phyloP scores from a whole-genome alignment of 2,888 invertebrate genomes.

The Bombyx huttoni region DNA sequence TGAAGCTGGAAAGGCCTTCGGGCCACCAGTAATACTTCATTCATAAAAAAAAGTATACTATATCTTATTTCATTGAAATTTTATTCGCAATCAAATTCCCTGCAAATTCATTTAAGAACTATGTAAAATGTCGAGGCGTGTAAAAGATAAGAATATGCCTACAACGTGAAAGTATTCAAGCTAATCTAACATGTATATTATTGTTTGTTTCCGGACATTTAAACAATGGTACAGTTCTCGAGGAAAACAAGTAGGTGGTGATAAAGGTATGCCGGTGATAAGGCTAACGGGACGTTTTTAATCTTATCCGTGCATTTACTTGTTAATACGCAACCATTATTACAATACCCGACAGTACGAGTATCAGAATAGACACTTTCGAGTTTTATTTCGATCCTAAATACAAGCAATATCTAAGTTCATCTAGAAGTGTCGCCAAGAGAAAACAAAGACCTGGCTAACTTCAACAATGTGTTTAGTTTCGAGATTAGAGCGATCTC shows the following conservation, averaged over 20 bases:
- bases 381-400: conserved; percentile 2
- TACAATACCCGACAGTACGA: conserved; percentile 5
- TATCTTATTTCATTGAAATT: too few relatives aligned
- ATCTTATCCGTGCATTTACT: conserved; percentile 25
- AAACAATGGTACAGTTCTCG: conserved; percentile 10
- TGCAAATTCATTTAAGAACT: conserved; percentile 8
- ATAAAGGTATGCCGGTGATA: conserved; percentile 17
- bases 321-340: conserved; percentile 13
- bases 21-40: too few relatives aligned
- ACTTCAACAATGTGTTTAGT: conserved; percentile 68
- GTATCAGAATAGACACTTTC: background rate
- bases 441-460: conserved; percentile 56
- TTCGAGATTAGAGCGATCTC: conserved; percentile 67
- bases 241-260: conserved; percentile 11
- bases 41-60: too few relatives aligned
- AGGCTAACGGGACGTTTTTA: conserved; percentile 20
- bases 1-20: too few relatives aligned
- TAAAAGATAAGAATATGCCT: conserved; percentile 3
- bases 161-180: conserved; percentile 3
- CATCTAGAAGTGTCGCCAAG: conserved; percentile 2
- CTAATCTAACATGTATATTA: conserved; percentile 5
- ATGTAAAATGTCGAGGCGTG: conserved; percentile 1
- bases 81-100: background rate
- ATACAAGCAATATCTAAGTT: background rate
- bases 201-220: conserved; percentile 9